Evolutionary conservation across 37 sponge, comb jelly and placozoan species (phyloP).

Genomic region (Dysidea cf. avara): DNA sequence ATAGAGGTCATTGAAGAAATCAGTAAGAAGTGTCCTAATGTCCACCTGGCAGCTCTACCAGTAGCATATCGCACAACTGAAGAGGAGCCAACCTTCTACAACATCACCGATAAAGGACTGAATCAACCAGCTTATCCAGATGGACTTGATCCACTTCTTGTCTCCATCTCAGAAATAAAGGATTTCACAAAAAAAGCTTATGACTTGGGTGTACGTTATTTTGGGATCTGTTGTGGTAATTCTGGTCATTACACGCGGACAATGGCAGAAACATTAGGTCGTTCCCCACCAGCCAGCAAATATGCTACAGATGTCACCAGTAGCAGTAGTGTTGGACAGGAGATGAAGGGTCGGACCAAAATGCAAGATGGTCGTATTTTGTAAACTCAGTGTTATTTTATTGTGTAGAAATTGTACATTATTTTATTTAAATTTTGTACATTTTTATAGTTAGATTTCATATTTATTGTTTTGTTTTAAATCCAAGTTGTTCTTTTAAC

Average conservation of each 20-base stretch:
- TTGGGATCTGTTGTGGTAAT: slow-evolving; percentile 74
- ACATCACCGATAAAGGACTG: slow-evolving; percentile 24
- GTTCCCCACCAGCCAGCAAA: slow-evolving; percentile 24
- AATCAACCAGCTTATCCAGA: slow-evolving; percentile 49
- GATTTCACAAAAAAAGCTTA: slow-evolving; percentile 41
- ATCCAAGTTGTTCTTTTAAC: no score
- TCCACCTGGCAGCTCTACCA: slow-evolving; percentile 52
- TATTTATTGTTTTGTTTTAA: no score
- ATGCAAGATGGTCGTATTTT: no score
- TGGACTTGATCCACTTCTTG: slow-evolving; percentile 42
- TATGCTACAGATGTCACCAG: slow-evolving; percentile 3
- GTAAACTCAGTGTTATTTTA: no score
- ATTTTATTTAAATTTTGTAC: no score
- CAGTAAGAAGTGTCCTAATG: slow-evolving; percentile 41
- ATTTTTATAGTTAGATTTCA: no score
- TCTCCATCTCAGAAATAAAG: slow-evolving; percentile 26
- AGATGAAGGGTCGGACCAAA: no score
- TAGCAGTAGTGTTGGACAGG: no score
- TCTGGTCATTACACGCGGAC: slow-evolving; percentile 41
- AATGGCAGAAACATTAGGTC: slow-evolving; percentile 57
- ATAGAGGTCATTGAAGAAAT: slow-evolving; percentile 44
- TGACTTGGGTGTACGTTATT: slow-evolving; percentile 57
- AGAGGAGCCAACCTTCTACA: slow-evolving; percentile 24
- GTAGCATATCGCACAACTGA: slow-evolving; percentile 57
- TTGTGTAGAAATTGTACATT: no score